Base-by-base conservation (phyloP, 1,140 invertebrate genomes). In the Zaprionus inermis region DNA sequence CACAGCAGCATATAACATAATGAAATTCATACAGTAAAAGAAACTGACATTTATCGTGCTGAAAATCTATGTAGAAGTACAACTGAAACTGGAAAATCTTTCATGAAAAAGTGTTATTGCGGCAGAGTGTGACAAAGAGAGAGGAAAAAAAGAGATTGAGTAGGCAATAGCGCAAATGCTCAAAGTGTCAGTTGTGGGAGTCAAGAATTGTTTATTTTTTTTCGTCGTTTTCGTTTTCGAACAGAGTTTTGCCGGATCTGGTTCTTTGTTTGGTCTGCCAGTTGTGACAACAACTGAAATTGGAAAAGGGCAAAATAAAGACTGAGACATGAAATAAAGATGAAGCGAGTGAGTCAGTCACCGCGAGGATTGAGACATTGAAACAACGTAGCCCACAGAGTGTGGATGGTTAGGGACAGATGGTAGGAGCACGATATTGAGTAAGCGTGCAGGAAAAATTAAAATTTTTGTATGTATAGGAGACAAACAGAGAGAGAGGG, bases 241-340 rank as follows among this genome's bases (percentile, higher is more conserved):
- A 38, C 74, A 76, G 75, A 72, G 67, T 72, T 72, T 60, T 70
- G 63, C 65, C 56, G 71, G 38, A 69, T 58, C 64, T 68, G 44
- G 22, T 49, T 52, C 41, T 69, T 65, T 74, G 20, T 74, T 54
- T 57, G 68, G 65, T 73, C 66, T 67, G 70, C 55, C 72, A 71
- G 75, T 78, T 78, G 52, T 78, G 82, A 65, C 67, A 79, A 85
- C 64, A 84, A 78, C 67, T 85, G 67, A 85, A 81, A 86, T 72
- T 72, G 78, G 28, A 68, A 75, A 78, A 81, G 66, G 61, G 57
- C 72, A 67, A 88, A 88, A 77, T 76, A 71, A 86, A 79, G 83
- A 77, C 69, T 55, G 72, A 69, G 79, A 83, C 83, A 88, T 86
- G 83, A 86, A 88, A 86, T 88, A 86, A 86, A 83, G 76, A 86